A percentile compares a stretch with the other conserved stretches of the same genome.
These are phyloP conservation scores for Cliona cf. orientalis DNA, from an alignment of 37 sponge, comb jelly and placozoan species.

Conservation along the genomic window DNA sequence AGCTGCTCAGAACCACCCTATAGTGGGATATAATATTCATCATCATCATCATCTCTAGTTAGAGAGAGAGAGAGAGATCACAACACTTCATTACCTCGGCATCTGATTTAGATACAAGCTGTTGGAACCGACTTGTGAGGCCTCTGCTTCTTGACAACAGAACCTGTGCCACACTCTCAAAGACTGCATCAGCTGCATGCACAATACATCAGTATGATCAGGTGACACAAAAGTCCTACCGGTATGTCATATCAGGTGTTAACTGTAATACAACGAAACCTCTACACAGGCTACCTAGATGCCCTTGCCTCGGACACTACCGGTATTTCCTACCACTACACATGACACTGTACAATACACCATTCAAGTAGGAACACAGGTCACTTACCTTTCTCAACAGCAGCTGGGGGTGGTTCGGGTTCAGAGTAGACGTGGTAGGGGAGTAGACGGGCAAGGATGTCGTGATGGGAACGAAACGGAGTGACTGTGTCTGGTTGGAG, in stretches of 20 bases:
- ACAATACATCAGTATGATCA: neutral
- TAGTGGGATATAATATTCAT: neutral
- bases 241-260: too few species aligned
- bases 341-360: too few species aligned
- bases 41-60: neutral
- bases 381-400: slow-evolving; percentile 64
- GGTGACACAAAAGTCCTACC: too few species aligned
- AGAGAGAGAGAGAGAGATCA: neutral
- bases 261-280: too few species aligned
- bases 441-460: slow-evolving; percentile 52
- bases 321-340: too few species aligned
- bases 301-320: too few species aligned
- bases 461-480: slow-evolving; percentile 38
- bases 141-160: slow-evolving; percentile 59
- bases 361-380: neutral
- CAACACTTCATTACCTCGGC: neutral
- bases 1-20: slow-evolving; percentile 21
- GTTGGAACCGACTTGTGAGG: slow-evolving; percentile 48
- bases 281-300: too few species aligned
- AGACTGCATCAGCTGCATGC: slow-evolving; percentile 69
- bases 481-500: slow-evolving; percentile 33
- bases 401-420: slow-evolving; percentile 56
- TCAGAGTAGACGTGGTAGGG: slow-evolving; percentile 62
- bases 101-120: slow-evolving; percentile 15
- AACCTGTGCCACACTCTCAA: slow-evolving; percentile 65